These are phyloP conservation scores for Cuculus canorus DNA, from an alignment of 2,797 vertebrate species.

Conservation along the genomic window DNA sequence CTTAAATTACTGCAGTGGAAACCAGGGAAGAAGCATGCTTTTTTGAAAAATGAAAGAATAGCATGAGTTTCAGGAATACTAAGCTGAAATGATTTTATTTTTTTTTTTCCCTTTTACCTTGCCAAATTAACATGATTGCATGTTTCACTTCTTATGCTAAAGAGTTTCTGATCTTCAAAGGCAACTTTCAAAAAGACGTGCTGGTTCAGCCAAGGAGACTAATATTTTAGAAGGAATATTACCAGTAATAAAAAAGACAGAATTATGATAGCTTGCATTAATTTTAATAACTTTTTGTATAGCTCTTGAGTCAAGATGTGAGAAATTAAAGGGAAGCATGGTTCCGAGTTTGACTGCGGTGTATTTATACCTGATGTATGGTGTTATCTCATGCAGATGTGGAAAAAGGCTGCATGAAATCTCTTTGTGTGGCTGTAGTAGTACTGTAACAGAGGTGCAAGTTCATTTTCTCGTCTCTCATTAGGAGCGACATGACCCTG, in stretches of 20 bases:
- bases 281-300: constrained; percentile 75
- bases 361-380: background rate
- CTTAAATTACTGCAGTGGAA: background rate
- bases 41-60: constrained; percentile 13
- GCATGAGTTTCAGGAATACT: constrained; percentile 47
- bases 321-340: constrained; percentile 58
- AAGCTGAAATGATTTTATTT: constrained; percentile 36
- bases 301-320: constrained; percentile 60
- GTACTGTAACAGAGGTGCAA: background rate
- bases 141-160: constrained; percentile 66
- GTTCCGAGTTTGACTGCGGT: constrained; percentile 37
- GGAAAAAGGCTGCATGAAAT: background rate
- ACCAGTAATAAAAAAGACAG: constrained; percentile 72
- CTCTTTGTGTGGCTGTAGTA: background rate
- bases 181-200: constrained; percentile 66
- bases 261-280: constrained; percentile 74
- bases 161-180: constrained; percentile 67
- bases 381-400: background rate
- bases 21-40: constrained; percentile 3
- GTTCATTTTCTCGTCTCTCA: background rate
- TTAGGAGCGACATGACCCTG: background rate
- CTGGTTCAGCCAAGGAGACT: constrained; percentile 59
- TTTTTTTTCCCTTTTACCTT: constrained; percentile 19
- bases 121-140: constrained; percentile 64
- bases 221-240: constrained; percentile 75